These are phyloP conservation scores for Pteronotus mesoamericanus DNA, from an alignment of 2,797 vertebrate genomes.

Conservation along the genomic window DNA sequence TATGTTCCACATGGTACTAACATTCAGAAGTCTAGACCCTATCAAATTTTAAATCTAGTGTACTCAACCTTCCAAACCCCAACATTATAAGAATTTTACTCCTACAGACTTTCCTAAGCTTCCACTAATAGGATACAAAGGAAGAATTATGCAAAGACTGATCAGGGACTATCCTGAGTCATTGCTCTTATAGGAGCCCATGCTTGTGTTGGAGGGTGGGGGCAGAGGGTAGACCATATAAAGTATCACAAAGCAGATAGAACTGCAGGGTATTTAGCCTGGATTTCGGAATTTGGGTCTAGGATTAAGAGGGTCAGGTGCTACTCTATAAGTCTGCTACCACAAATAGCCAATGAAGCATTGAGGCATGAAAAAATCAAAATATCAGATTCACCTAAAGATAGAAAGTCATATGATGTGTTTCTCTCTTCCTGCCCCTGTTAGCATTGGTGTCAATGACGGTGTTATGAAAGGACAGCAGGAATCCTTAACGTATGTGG, in stretches of 20 bases:
- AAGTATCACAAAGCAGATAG: not conserved
- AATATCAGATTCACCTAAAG: not conserved
- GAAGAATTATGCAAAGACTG: not conserved
- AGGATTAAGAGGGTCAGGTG: not conserved
- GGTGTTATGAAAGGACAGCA: not conserved
- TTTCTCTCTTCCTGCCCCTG: not conserved
- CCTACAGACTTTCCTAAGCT: not conserved
- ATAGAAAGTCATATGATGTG: not conserved
- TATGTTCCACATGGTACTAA: not conserved
- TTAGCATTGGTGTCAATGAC: not conserved
- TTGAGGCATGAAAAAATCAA: not conserved
- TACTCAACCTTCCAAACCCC: not conserved
- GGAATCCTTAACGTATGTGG: not conserved
- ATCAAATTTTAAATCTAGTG: not conserved
- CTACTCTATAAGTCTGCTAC: not conserved
- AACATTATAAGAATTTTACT: not conserved
- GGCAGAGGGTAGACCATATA: not conserved
- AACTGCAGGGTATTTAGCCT: not conserved
- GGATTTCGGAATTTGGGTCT: not conserved
- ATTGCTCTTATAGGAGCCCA: not conserved
- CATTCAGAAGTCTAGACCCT: not conserved
- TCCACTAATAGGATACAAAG: not conserved
- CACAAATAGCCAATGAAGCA: not conserved
- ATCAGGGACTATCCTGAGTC: not conserved
- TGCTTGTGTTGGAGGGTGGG: not conserved